Conservation (phyloP, 1,140 invertebrate genomes). For the Panagrolaimus sp. region DNA sequence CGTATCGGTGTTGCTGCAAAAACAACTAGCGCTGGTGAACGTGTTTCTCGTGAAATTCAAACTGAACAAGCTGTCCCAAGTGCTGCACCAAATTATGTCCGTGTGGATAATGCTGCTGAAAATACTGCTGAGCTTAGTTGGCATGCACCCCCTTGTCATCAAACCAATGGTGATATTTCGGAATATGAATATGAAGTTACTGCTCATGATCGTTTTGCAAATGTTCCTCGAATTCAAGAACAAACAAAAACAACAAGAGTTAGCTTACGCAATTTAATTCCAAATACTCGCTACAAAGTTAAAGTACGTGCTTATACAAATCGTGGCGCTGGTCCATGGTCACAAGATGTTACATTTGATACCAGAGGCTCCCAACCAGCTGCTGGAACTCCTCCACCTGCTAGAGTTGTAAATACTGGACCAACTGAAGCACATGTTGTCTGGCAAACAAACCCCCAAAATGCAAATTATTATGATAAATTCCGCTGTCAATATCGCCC, state of each 20-base stretch:
- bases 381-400: slow-evolving; percentile 21
- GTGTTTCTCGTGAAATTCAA: slow-evolving; percentile 55
- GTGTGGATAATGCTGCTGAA: slow-evolving; percentile 40
- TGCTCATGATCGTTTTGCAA: slow-evolving; percentile 39
- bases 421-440: slow-evolving; percentile 50
- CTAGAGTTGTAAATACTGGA: slow-evolving; percentile 49
- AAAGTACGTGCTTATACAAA: slow-evolving; percentile 51
- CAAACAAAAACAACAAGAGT: slow-evolving; percentile 49
- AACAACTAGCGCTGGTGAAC: slow-evolving; percentile 50
- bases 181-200: slow-evolving; percentile 57
- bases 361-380: slow-evolving; percentile 29
- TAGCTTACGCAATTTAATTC: slow-evolving; percentile 35
- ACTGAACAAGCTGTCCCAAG: slow-evolving; percentile 54
- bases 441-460: slow-evolving; percentile 50
- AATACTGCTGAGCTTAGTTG: slow-evolving; percentile 47
- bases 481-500: slow-evolving; percentile 51
- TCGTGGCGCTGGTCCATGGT: slow-evolving; percentile 55
- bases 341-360: slow-evolving; percentile 48
- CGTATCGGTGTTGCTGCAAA: slow-evolving; percentile 55
- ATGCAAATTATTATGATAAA: slow-evolving; percentile 50
- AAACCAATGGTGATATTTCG: slow-evolving; percentile 55
- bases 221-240: slow-evolving; percentile 43
- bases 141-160: slow-evolving; percentile 56
- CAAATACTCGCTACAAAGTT: slow-evolving; percentile 46
- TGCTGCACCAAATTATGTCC: slow-evolving; percentile 47